Evolutionary conservation across 2,888 invertebrate genomes (phyloP), one percentile per base, ranked within the genome.

Genomic region (Nineta flava): DNA sequence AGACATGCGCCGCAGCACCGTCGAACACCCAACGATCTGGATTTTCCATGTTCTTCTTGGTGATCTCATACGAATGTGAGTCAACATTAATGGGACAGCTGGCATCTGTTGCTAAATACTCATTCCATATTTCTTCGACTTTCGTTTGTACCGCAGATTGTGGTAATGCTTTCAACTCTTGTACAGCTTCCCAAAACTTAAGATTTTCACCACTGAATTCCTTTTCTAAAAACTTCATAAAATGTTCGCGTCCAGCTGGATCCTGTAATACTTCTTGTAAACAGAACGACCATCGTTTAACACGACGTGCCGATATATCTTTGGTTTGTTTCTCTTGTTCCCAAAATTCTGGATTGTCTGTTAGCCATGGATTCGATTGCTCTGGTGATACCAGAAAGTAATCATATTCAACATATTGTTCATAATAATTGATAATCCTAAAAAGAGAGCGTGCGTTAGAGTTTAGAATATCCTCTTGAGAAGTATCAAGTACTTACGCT

Each of bases 121-220:
- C 96, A 60, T 78, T 77, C 92, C 93, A 94, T 53, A 93, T 88
- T 57, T 90, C 90, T 51, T 77, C 75, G 13, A 91, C 92, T 58
- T 87, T 80, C 35, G 75, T 74, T 49, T 85, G 77, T 34, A 94
- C 90, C 63, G 88, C 84, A 15, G 85, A 79, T 60, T 90, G 82
- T 2, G 94, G 90, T 52, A 93, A 72, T 15, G 87, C 79, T 68
- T 94, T 94, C 64, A 97, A 71, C 59, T 92, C 86, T 65, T 94
- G 93, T 4, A 91, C 91, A 0, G 94, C 90, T 62, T 94, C 82
- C 90, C 93, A 95, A 73, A 96, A 96, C 63, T 92, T 92, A 59
- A 99, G 78, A 72, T 99, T 99, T 75, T 99, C 99, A 45, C 92
- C 93, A 60, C 95, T 95, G 69, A 97, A 99, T 71, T 99, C 97